Conservation (phyloP, 2,888 invertebrate genomes). For the Lacanobia oleracea region DNA sequence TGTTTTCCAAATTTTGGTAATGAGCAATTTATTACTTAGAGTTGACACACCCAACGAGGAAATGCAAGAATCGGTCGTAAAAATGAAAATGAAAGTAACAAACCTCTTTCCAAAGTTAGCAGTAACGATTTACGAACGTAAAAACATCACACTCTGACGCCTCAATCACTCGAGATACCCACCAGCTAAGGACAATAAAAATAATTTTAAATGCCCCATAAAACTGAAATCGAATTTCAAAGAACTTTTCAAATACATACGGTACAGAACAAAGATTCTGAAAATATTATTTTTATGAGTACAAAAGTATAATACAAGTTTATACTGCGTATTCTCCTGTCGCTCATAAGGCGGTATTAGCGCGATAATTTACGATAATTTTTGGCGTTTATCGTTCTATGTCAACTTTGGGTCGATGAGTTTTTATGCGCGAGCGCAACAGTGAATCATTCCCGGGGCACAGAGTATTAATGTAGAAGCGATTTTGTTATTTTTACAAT, state of each 20-base stretch:
- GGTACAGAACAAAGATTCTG: constrained; percentile 74
- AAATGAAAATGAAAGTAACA: constrained; percentile 37
- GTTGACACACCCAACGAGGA: constrained; percentile 31
- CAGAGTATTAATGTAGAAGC: constrained; percentile 65
- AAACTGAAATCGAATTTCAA: constrained; percentile 70
- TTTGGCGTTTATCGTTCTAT: constrained; percentile 85
- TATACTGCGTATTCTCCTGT: constrained; percentile 84
- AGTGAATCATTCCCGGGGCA: constrained; percentile 75
- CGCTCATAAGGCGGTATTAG: constrained; percentile 79
- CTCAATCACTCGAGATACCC: constrained; percentile 55
- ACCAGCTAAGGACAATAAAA: constrained; percentile 68
- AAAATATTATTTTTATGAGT: constrained; percentile 83
- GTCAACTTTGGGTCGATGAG: constrained; percentile 83
- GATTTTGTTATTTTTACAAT: constrained; percentile 12
- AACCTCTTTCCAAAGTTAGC: constrained; percentile 55
- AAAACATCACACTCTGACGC: constrained; percentile 47
- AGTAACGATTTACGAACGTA: constrained; percentile 48
- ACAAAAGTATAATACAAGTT: constrained; percentile 74
- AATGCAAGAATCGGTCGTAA: constrained; percentile 33
- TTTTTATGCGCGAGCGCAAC: constrained; percentile 76
- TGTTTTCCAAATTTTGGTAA: not conserved
- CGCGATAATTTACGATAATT: constrained; percentile 81
- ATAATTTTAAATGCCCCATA: constrained; percentile 69
- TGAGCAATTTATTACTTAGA: not conserved
- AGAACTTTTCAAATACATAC: constrained; percentile 70